A percentile compares a stretch with the other conserved stretches of the same genome.
Conservation (phyloP, 2,888 invertebrate genomes). For the Frankliniella intonsa region DNA sequence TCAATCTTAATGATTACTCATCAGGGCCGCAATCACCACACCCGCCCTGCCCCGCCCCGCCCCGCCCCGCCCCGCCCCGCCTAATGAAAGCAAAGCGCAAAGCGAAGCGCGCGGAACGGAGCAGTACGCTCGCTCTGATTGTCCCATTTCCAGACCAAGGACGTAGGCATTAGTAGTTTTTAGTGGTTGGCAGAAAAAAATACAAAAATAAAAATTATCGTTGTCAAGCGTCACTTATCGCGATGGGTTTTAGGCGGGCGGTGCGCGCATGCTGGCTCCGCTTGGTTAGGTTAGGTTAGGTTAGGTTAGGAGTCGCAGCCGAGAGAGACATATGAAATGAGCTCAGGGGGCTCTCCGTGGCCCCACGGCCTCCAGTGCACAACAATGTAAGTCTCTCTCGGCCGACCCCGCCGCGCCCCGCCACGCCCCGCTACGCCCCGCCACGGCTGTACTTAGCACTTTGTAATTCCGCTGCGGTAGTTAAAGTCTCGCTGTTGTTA, state of each 20-base stretch:
- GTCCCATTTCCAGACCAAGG: not conserved
- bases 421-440: not conserved
- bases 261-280: too few relatives aligned
- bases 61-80: not conserved
- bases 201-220: not conserved
- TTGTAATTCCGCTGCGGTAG: constrained; percentile 19
- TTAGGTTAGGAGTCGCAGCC: not conserved
- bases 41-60: not conserved
- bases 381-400: not conserved
- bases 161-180: not conserved
- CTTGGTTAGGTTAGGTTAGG: too few relatives aligned
- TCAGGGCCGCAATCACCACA: not conserved
- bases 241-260: too few relatives aligned
- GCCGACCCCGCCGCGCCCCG: not conserved
- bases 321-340: too few relatives aligned
- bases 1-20: constrained; percentile 17
- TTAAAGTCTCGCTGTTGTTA: constrained; percentile 17
- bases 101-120: not conserved
- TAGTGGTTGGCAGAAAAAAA: not conserved
- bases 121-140: not conserved
- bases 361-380: not conserved
- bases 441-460: constrained; percentile 1
- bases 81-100: not conserved
- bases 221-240: too few relatives aligned
- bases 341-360: too few relatives aligned